Conservation (phyloP, 2,888 invertebrate species). For the Beris chalybata region DNA sequence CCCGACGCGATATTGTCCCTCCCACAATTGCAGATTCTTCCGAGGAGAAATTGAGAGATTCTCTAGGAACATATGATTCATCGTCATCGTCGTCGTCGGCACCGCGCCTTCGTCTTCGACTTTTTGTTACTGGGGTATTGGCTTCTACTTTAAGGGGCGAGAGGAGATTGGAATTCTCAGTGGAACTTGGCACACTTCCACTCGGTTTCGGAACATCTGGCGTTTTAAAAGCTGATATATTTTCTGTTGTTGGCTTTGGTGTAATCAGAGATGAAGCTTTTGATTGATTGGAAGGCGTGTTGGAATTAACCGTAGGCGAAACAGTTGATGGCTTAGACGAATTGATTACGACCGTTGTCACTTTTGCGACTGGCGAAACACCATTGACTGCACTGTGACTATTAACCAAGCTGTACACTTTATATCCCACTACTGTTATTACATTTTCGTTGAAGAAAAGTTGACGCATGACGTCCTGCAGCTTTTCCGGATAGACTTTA, state of each 20-base stretch:
- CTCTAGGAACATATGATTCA: conserved; percentile 12
- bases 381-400: conserved; percentile 1
- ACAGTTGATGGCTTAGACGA: not conserved
- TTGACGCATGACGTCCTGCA: conserved; percentile 25
- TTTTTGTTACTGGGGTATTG: not conserved
- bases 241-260: not conserved
- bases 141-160: conserved; percentile 13
- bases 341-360: not conserved
- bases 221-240: not conserved
- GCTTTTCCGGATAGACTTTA: conserved; percentile 24
- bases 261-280: too few species aligned
- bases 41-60: conserved; percentile 2
- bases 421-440: conserved; percentile 19
- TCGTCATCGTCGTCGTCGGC: conserved; percentile 23
- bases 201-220: not conserved
- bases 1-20: not conserved
- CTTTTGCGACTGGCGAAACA: not conserved
- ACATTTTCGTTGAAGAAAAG: not conserved
- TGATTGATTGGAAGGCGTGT: not conserved
- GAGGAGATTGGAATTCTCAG: conserved; percentile 4
- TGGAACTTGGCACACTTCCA: not conserved
- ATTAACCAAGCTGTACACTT: conserved; percentile 15
- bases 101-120: not conserved
- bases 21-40: not conserved
- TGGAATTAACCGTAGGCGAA: not conserved